Evolutionary conservation across 1,140 invertebrate genomes (phyloP), one percentile per base, ranked within the genome.

Genomic region (Micrasema longulum): DNA sequence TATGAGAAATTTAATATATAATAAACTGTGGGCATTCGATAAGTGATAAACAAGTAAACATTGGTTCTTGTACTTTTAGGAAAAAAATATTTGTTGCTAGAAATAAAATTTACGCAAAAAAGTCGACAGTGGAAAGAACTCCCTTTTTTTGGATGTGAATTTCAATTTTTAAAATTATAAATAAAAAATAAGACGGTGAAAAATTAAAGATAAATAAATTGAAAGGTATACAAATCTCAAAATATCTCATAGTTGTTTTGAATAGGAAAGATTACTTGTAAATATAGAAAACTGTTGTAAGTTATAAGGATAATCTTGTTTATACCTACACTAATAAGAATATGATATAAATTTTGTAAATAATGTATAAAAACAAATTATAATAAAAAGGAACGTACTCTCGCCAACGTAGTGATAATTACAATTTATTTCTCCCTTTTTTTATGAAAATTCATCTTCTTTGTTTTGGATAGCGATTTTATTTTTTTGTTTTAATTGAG

Each of bases 381-480:
- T 48, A 31, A 31, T 64, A 26, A 26, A 11, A 66, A 70, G 73
- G 73, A 75, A 75, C 69, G 16, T 69, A 53, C 57, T 72, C 70
- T 75, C 74, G 69, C 70, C 62, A 69, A 71, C 69, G 26, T 75
- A 71, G 69, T 26, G 57, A 23, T 67, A 50, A 23, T 38, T 52
- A 45, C 11, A 31, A 26, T 47, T 14, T 31, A 47, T 10, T 45
- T 26, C 20, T 35, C 47, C 1, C 1, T 9, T 60, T 60, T 36
- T 16, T 1, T 16, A 16, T 11, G 31, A 23, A 18, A 41, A 10
- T 41, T 4, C 35, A 9, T 12, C 0, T 23, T 12, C 7, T 62
- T 64, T 31, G n/a, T 9, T 45, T 64, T 64, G 12, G 1, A 35
- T 31, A 41, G 1, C 18, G 22, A 43, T 22, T 18, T 22, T 3